These are phyloP conservation scores for Amphiura filiformis DNA, from an alignment of 35 echinoderm and acorn worm genomes.

Conservation along the genomic window DNA sequence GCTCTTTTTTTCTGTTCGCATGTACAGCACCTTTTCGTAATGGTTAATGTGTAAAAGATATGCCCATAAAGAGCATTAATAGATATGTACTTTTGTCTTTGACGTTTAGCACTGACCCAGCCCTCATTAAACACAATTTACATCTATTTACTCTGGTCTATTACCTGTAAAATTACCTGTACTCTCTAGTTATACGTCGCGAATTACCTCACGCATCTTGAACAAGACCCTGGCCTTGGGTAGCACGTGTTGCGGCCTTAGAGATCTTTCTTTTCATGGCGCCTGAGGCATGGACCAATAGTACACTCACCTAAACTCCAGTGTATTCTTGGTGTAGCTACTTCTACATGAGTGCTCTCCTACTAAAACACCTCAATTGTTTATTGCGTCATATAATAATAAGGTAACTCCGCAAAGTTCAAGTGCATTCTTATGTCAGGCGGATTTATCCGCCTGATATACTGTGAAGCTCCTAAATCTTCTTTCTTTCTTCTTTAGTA, in stretches of 20 bases:
- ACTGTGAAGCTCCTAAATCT: no score
- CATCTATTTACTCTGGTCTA: background rate
- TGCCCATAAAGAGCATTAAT: no score
- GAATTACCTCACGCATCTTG: background rate
- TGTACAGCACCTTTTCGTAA: no score
- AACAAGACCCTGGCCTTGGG: background rate
- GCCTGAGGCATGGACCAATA: background rate
- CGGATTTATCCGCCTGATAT: no score
- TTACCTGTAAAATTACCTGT: background rate
- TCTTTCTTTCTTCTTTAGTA: no score
- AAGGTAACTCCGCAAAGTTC: background rate
- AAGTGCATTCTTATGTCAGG: background rate
- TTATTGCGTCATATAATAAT: background rate
- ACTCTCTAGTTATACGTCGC: background rate
- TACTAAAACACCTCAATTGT: background rate
- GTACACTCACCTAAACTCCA: background rate
- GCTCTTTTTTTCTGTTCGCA: no score
- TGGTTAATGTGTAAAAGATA: no score
- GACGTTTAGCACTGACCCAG: background rate
- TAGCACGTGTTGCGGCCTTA: background rate
- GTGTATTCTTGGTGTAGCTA: no score
- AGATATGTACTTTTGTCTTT: background rate
- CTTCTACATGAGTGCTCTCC: background rate
- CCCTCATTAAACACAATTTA: background rate
- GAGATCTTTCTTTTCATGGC: background rate